Evolutionary conservation across 2,888 invertebrate species (phyloP), one percentile per base, ranked within the genome.

Genomic region (Rhingia campestris): DNA sequence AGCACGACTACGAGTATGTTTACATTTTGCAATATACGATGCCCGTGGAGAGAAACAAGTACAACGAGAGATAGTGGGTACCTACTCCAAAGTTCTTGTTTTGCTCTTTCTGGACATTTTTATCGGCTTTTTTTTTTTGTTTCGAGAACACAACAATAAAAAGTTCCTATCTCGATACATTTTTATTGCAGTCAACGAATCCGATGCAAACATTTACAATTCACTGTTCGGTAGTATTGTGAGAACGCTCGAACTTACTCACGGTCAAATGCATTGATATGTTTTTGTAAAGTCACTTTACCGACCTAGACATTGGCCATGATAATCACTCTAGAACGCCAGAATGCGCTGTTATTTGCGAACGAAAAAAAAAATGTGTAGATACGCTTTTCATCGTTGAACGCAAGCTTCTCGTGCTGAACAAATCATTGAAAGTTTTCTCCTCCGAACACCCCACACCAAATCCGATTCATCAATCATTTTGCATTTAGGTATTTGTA

Each of bases 271-370:
- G 70, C 70, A 84, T 84, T 84, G 84, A 84, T 84, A 66, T 2
- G 22, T 74, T 80, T 75, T 67, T 66, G 74, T 74, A 70, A 75
- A 80, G 54, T 80, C 74, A 32, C 64, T 70, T 7, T 43, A 41
- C 22, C 84, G 84, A 80, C 84, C 84, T 84, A 84, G 84, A 84
- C 84, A 84, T 84, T 84, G 84, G 84, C 84, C 84, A 84, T 80
- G 84, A 84, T 84, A 84, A 84, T 80, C 84, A 80, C 59, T 79
- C 59, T 74, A 84, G 84, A 84, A 84, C 74, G 84, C 37, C 47
- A 72, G 77, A 82, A 79, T 82, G 82, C 73, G 77, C 82, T 74
- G 79, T 82, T 82, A 81, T 82, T 82, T 69, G 70, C 4, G 63
- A 81, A 22, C 22, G 22, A 22, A 22, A 22, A 22, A 22, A 22